Conservation (phyloP, 2,888 invertebrate genomes). For the Chrysolina haemoptera region DNA sequence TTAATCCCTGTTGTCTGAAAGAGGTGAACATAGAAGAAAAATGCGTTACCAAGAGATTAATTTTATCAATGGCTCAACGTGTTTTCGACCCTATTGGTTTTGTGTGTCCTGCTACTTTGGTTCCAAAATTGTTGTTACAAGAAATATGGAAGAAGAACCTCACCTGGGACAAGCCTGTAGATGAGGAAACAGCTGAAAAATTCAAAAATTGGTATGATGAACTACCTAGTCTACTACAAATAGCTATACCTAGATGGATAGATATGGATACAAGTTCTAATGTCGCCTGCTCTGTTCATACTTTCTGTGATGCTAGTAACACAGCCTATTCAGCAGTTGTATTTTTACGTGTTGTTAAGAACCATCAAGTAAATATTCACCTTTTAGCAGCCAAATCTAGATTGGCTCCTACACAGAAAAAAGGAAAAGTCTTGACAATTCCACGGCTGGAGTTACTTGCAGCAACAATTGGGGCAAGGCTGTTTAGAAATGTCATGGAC, state of each 20-base stretch:
- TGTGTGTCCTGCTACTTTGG: not conserved
- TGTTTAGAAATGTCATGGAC: too few relatives aligned
- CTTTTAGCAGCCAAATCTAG: too few relatives aligned
- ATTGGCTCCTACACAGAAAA: too few relatives aligned
- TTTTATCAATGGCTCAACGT: conserved; percentile 1
- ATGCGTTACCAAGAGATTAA: not conserved
- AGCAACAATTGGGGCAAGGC: not conserved
- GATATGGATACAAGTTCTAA: not conserved
- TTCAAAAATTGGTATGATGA: not conserved
- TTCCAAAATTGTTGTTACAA: not conserved
- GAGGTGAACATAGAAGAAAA: not conserved
- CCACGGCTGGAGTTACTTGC: not conserved
- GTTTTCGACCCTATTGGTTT: not conserved
- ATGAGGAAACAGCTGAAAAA: not conserved
- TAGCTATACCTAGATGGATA: not conserved
- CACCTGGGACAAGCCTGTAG: too few relatives aligned
- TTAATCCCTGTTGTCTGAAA: not conserved
- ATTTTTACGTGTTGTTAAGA: not conserved
- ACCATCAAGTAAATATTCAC: too few relatives aligned
- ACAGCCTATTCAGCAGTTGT: not conserved
- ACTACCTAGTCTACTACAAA: not conserved
- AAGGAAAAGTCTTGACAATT: not conserved
- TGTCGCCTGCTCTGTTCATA: not conserved
- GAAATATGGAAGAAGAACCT: too few relatives aligned
- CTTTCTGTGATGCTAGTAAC: not conserved